A percentile compares a stretch with the other conserved stretches of the same genome.
Evolutionary conservation across 2,797 vertebrate genomes (phyloP).

Genomic region (Neoniphon sammara): DNA sequence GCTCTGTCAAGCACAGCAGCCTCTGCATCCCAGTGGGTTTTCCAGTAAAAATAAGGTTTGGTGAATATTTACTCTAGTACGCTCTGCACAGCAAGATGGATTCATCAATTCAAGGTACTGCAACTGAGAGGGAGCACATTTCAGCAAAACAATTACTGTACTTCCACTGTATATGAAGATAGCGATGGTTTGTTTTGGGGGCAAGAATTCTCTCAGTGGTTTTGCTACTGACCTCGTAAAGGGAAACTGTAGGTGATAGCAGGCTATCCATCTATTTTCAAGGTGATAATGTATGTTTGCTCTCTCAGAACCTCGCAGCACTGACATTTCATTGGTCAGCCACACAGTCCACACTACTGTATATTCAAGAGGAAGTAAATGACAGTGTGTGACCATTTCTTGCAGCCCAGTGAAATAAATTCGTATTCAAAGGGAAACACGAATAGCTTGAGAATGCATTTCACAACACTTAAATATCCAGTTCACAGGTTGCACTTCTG

Average conservation of each 20-base stretch:
- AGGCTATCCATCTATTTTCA: slow-evolving; percentile 41
- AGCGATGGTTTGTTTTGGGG: slow-evolving; percentile 37
- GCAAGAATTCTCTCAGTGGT: slow-evolving; percentile 24
- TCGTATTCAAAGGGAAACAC: slow-evolving; percentile 54
- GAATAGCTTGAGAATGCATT: slow-evolving; percentile 50
- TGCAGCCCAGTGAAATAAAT: slow-evolving; percentile 48
- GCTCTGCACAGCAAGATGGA: slow-evolving; percentile 55
- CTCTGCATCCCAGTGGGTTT: slow-evolving; percentile 45
- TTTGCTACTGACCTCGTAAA: slow-evolving; percentile 12
- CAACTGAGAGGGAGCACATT: slow-evolving; percentile 33
- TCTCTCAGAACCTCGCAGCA: slow-evolving; percentile 43
- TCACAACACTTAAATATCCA: slow-evolving; percentile 37
- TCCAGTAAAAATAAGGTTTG: slow-evolving; percentile 35
- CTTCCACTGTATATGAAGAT: slow-evolving; percentile 1
- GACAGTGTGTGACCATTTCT: neutral
- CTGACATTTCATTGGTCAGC: slow-evolving; percentile 25
- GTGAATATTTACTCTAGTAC: slow-evolving; percentile 40
- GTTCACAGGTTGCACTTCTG: slow-evolving; percentile 17
- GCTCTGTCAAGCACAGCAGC: slow-evolving; percentile 25
- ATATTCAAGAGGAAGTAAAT: neutral
- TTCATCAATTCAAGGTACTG: slow-evolving; percentile 57
- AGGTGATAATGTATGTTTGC: slow-evolving; percentile 62
- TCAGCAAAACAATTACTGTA: slow-evolving; percentile 58
- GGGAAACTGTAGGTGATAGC: slow-evolving; percentile 57
- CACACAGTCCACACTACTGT: neutral